phyloP scores from a whole-genome alignment of 1,140 invertebrate species.

The Ceratosolen solmsi region DNA sequence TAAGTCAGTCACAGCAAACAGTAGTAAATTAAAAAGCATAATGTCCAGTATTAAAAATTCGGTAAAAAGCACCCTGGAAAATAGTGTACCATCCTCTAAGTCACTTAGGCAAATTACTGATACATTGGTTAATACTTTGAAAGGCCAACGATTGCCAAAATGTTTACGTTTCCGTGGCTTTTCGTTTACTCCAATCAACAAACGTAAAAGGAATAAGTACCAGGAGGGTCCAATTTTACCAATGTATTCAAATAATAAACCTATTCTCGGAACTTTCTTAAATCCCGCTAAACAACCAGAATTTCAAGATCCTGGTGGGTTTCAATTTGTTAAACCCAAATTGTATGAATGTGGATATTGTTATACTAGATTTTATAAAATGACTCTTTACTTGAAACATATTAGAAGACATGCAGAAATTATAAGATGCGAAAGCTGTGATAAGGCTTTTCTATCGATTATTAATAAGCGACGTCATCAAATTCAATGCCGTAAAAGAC shows the following conservation, averaged over 20 bases:
- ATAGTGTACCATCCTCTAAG: background rate
- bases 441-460: constrained; percentile 10
- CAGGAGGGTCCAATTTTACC: background rate
- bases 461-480: constrained; percentile 36
- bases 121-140: constrained; percentile 7
- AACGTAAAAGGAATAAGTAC: background rate
- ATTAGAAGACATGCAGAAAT: constrained; percentile 12
- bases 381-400: constrained; percentile 27
- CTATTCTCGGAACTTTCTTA: background rate
- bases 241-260: background rate
- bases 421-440: constrained; percentile 13
- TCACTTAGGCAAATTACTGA: constrained; percentile 11
- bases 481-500: constrained; percentile 10
- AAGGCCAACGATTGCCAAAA: background rate
- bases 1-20: background rate
- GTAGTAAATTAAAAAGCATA: constrained; percentile 20
- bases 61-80: constrained; percentile 1
- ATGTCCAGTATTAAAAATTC: constrained; percentile 26
- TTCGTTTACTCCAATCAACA: background rate
- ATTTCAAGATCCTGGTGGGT: background rate
- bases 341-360: constrained; percentile 36
- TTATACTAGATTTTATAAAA: constrained; percentile 25
- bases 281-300: constrained; percentile 25
- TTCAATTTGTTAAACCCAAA: constrained; percentile 31
- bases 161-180: constrained; percentile 15